phyloP scores from a whole-genome alignment of 2,113 vertebrate genomes.

The Connochaetes taurinus region DNA sequence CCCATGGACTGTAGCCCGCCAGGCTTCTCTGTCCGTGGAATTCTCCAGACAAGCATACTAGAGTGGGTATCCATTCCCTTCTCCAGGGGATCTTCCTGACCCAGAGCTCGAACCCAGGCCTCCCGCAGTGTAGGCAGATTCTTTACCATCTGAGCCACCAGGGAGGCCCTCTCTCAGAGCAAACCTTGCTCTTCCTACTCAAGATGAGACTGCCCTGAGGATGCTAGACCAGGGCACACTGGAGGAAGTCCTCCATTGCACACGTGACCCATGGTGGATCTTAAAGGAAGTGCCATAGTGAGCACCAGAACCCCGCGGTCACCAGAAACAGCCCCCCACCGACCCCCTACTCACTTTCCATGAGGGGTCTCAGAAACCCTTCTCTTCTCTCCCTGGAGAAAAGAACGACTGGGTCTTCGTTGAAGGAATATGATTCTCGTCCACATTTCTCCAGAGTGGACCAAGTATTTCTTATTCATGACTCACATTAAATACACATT shows the following conservation, averaged over 20 bases:
- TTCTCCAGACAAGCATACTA: neutral
- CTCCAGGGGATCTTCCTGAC: neutral
- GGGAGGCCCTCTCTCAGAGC: neutral
- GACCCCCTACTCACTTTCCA: rapidly evolving
- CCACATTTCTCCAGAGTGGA: neutral
- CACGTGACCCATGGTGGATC: neutral
- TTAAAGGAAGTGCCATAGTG: too few relatives aligned
- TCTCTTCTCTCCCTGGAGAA: neutral
- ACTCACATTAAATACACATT: constrained; percentile 52
- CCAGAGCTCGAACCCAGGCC: neutral
- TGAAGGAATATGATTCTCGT: neutral
- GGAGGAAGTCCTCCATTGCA: neutral
- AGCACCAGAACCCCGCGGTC: rapidly evolving
- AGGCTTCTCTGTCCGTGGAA: neutral
- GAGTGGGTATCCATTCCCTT: neutral
- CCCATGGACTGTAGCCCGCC: neutral
- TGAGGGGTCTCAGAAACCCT: neutral
- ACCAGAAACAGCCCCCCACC: neutral
- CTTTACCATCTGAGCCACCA: neutral
- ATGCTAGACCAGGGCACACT: rapidly evolving
- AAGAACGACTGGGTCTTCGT: neutral
- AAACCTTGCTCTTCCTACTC: neutral
- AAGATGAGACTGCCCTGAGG: too few relatives aligned
- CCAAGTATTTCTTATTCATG: constrained; percentile 40
- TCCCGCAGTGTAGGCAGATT: neutral